Base-by-base conservation (phyloP, 2,888 invertebrate genomes). In the Caenorhabditis sinica region DNA sequence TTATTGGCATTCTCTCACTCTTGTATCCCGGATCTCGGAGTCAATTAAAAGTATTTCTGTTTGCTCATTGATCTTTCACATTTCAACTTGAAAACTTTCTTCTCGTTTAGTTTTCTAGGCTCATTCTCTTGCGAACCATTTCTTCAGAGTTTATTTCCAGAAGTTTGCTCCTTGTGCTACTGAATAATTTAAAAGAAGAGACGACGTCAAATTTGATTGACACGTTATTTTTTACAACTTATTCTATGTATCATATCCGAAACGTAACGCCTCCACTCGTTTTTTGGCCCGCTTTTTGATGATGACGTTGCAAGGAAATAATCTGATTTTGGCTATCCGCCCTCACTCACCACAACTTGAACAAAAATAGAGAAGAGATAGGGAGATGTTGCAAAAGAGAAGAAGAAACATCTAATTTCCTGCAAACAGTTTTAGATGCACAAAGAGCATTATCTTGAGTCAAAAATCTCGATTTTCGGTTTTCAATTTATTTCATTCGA, bases 31-130 rank as follows among this genome's bases (percentile, higher is more conserved):
- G 45, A 43, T 43, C 45, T 63, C 15, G 15, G 15, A 25, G 28
- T 65, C 65, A 65, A 49, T 49, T 65, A 65, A 65, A 28, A 43
- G 17, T 49, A 23, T 45, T 33, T 45, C 49, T 45, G 43, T 65
- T 43, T 65, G 65, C 65, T 65, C 65, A 65, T 49, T 65, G 65
- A 65, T 28, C 65, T 17, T 65, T 65, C 65, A 45, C 43, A 17
- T 65, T 65, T 65, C 49, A 65, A 49, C 43, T 63, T 20, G 1
- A 33, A 60, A n/a, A n/a, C n/a, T n/a, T n/a, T n/a, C n/a, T n/a
- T n/a, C n/a, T 15, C 4, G 13, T 30, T 33, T n/a, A 33, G 1
- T n/a, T 2, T 25, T 60, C 17, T 60, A 40, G 20, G 20, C 40
- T 61, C 33, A 8, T 63, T 63, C 15, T 43, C 15, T 20, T 15